Percentiles rank a stretch among this genome's conserved stretches.
phyloP scores from a whole-genome alignment of 30 jellyfish, hydroid and myxozoan species.

The Hydractinia echinata region DNA sequence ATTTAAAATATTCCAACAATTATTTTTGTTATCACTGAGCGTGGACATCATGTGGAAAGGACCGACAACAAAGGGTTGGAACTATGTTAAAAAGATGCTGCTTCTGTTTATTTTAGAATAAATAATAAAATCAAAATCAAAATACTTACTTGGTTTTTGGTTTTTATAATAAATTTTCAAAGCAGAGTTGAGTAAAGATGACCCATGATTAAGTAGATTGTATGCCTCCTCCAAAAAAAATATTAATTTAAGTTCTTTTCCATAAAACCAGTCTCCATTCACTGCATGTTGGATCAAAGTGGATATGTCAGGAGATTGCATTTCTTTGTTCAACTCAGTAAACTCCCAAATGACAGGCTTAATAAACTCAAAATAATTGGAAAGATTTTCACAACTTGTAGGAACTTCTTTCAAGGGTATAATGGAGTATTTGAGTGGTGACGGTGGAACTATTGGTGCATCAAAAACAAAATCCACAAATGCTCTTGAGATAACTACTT shows the following conservation, averaged over 20 bases:
- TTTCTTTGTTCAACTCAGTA: background rate
- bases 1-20: no score
- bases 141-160: background rate
- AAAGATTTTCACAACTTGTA: no score
- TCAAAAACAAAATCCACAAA: no score
- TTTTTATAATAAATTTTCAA: background rate
- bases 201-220: background rate
- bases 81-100: no score
- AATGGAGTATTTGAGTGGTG: no score
- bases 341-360: background rate
- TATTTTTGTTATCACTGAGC: no score
- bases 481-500: no score
- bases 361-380: background rate
- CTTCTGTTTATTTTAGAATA: no score
- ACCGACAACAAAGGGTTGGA: no score
- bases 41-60: no score
- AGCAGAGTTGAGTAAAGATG: background rate
- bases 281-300: conserved; percentile 4
- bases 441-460: no score
- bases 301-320: background rate
- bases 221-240: background rate
- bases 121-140: background rate
- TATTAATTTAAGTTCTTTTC: background rate
- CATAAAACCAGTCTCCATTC: background rate
- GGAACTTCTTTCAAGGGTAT: no score